A percentile compares a stretch with the other conserved stretches of the same genome.
Conservation (phyloP, 2,113 vertebrate species). For the Dasyornis broadbenti region DNA sequence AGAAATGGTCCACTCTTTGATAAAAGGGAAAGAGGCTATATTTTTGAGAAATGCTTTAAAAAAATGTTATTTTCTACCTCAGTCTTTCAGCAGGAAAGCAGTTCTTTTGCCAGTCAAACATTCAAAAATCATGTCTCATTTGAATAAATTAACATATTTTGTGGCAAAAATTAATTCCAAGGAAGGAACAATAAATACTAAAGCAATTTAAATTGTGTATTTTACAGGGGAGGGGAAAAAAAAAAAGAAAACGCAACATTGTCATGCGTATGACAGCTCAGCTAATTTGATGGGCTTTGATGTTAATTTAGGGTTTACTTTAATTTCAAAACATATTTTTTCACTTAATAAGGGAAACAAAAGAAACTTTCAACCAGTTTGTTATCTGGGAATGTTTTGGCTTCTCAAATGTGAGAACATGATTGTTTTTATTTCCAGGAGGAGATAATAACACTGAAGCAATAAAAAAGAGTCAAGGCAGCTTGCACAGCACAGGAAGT, state of each 20-base stretch:
- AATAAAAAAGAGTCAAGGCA: conserved; percentile 85
- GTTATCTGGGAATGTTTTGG: conserved; percentile 80
- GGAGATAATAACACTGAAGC: conserved; percentile 80
- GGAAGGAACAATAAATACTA: conserved; percentile 68
- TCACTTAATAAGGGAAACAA: conserved; percentile 79
- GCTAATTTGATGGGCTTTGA: conserved; percentile 70
- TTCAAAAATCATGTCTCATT: conserved; percentile 68
- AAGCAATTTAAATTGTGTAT: conserved; percentile 66
- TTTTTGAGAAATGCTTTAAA: conserved; percentile 1
- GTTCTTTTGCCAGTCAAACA: conserved; percentile 60
- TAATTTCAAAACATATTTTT: conserved; percentile 79
- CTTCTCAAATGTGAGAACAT: conserved; percentile 80
- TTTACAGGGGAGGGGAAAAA: conserved; percentile 17
- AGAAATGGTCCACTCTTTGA: neutral
- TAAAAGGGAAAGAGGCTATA: neutral
- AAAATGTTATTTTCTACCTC: conserved; percentile 20
- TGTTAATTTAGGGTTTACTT: conserved; percentile 73
- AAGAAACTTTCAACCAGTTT: conserved; percentile 81
- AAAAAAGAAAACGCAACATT: conserved; percentile 32
- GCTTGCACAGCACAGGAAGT: conserved; percentile 83
- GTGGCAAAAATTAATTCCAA: conserved; percentile 71
- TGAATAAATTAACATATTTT: conserved; percentile 77
- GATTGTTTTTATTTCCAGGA: conserved; percentile 85
- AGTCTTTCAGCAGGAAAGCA: conserved; percentile 38
- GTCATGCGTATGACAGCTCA: conserved; percentile 55